These are phyloP conservation scores for Clinocottus analis DNA, from an alignment of 2,113 vertebrate genomes.

Conservation along the genomic window DNA sequence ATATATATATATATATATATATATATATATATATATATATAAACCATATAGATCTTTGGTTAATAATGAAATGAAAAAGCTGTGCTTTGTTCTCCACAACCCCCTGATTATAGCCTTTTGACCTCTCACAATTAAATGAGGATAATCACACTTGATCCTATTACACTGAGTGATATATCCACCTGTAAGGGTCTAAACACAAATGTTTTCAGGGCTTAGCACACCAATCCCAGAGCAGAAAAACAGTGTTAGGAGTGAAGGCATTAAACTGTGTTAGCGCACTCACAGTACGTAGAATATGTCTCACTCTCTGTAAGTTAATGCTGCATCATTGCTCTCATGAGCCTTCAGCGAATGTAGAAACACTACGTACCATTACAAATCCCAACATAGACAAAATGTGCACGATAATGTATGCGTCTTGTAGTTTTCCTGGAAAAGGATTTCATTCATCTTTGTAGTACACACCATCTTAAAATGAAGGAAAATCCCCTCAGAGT, in stretches of 20 bases:
- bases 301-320: background rate
- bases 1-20: too few relatives aligned
- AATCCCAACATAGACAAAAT: background rate
- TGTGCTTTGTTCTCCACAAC: slow-evolving; percentile 14
- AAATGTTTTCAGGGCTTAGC: slow-evolving; percentile 57
- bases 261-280: background rate
- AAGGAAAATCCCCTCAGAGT: slow-evolving; percentile 23
- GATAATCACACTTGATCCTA: slow-evolving; percentile 66
- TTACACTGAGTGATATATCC: slow-evolving; percentile 61
- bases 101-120: slow-evolving; percentile 47
- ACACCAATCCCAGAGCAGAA: slow-evolving; percentile 18
- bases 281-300: background rate
- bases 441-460: background rate
- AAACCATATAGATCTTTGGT: slow-evolving; percentile 21
- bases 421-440: slow-evolving; percentile 6
- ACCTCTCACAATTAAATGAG: slow-evolving; percentile 55
- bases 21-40: too few relatives aligned
- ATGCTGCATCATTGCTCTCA: background rate
- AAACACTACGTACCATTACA: background rate
- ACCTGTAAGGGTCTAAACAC: slow-evolving; percentile 51
- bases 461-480: background rate
- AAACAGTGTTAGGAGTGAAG: slow-evolving; percentile 8
- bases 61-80: slow-evolving; percentile 18
- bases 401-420: background rate
- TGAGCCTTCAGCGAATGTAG: background rate